Base-by-base conservation (phyloP, 2,888 invertebrate genomes). In the Acanthoscelides obtectus region DNA sequence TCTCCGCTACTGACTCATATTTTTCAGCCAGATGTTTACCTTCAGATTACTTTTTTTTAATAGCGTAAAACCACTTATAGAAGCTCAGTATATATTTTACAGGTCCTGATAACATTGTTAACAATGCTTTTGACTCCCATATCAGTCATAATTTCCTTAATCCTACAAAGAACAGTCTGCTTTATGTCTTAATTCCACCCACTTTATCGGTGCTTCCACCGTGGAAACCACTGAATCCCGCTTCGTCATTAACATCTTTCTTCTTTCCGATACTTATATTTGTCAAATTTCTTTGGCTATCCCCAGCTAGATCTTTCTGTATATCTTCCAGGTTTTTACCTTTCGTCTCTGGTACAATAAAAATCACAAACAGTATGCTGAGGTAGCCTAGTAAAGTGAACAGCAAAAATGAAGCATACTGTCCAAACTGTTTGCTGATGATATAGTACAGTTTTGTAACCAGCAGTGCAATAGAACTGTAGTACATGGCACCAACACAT, bases 401-500 rank as follows among this genome's bases (percentile, higher is more conserved):
- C n/a, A 85, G 80, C 80, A 85, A 85, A 75, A 88, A 87, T 0
- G 87, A 86, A 66, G 85, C 82, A 67, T 87, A 84, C 74, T 86
- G 84, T 0, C 87, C 87, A 66, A 84, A 83, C 0, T 77, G 73
- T 25, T 84, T 82, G 64, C 84, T 84, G 2, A 86, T 81, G 2
- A 83, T 78, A 74, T 86, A 85, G 75, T 87, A 88, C 20, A 86
- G 83, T 72, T 88, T 85, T 0, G 88, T 86, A 0, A 87, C 84
- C 6, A 87, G 69, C 72, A 87, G 87, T 0, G 86, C 87, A 67
- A 86, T 82, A 3, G 86, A 72, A 68, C 87, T 86, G 71, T 87
- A 89, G 72, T 87, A 86, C 70, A 89, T 84, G 5, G 89, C 87
- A 0, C 88, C 87, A 19, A 89, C 81, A 21, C 88, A 88, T 20